Conservation (phyloP, 2,113 vertebrate species). For the Pseudolaguvia tuberculata region DNA sequence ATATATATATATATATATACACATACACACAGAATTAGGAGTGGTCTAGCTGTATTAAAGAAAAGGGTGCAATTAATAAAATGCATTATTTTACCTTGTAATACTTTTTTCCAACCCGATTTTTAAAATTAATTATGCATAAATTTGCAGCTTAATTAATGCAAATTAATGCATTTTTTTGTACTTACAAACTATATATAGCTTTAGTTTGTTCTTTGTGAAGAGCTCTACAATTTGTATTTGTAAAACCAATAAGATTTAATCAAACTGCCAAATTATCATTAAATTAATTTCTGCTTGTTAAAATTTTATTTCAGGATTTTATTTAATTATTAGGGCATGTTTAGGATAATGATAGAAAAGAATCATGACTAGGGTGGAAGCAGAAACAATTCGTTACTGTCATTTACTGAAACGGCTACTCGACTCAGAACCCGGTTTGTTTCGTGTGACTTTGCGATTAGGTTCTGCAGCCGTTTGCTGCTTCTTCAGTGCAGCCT, state of each 20-base stretch:
- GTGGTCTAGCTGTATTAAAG: neutral
- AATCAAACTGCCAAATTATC: too few relatives aligned
- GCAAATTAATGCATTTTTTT: too few relatives aligned
- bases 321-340: neutral
- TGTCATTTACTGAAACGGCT: neutral
- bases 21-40: slow-evolving; percentile 1
- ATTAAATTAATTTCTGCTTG: neutral
- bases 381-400: neutral
- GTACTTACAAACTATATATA: too few relatives aligned
- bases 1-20: too few relatives aligned
- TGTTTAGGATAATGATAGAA: too few relatives aligned
- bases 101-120: too few relatives aligned
- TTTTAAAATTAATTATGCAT: neutral
- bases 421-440: slow-evolving; percentile 10
- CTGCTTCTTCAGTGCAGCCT: slow-evolving; percentile 15
- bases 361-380: neutral
- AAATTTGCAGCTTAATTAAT: too few relatives aligned
- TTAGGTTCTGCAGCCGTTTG: neutral
- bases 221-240: too few relatives aligned
- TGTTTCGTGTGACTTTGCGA: slow-evolving; percentile 1
- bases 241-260: too few relatives aligned
- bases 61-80: neutral
- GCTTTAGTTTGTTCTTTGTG: too few relatives aligned
- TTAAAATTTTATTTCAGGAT: neutral
- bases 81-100: neutral